A percentile compares a stretch with the other conserved stretches of the same genome.
phyloP scores from a whole-genome alignment of 2,113 vertebrate genomes.

The Daubentonia madagascariensis region DNA sequence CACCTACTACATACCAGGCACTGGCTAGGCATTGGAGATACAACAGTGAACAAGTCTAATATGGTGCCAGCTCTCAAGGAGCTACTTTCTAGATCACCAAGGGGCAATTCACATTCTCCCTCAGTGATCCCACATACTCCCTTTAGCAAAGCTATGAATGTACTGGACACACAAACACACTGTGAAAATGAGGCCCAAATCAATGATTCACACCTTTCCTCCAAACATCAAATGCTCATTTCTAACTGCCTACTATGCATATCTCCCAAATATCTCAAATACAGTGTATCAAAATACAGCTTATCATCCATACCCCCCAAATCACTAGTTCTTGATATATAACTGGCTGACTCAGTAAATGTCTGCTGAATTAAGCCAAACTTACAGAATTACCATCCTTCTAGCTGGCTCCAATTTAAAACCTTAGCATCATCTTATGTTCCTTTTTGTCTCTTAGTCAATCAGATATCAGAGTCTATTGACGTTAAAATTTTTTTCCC shows the following conservation, averaged over 20 bases:
- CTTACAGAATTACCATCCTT: neutral
- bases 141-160: neutral
- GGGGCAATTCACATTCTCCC: neutral
- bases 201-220: neutral
- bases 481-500: neutral
- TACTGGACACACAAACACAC: neutral
- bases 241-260: neutral
- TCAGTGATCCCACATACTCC: neutral
- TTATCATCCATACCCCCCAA: neutral
- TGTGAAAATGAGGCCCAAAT: neutral
- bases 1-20: neutral
- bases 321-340: neutral
- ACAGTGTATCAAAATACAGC: neutral
- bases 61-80: neutral
- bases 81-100: neutral
- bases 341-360: neutral
- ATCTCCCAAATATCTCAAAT: slow-evolving; percentile 7
- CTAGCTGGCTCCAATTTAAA: neutral
- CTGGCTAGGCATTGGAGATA: neutral
- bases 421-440: neutral
- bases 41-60: neutral
- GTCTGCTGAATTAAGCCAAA: neutral
- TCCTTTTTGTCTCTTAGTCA: neutral
- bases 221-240: neutral
- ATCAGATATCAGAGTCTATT: neutral